Conservation (phyloP, 2,888 invertebrate species). For the Temnothorax rugatulus region DNA sequence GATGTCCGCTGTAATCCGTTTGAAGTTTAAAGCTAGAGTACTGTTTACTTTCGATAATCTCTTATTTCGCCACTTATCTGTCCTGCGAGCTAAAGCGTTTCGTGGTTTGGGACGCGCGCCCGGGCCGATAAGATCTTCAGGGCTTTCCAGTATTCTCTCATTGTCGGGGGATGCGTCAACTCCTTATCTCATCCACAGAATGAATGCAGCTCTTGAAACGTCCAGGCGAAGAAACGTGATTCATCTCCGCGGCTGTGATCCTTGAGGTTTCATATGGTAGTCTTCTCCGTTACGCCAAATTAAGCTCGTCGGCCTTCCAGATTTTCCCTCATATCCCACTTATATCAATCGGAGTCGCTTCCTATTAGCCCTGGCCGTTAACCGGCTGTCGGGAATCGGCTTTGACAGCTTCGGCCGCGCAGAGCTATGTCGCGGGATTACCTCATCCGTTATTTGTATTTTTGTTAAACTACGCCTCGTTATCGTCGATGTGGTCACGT, state of each 20-base stretch:
- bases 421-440: neutral
- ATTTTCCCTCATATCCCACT: neutral
- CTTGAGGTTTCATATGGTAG: neutral
- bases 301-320: neutral
- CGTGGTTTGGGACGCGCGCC: neutral
- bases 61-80: neutral
- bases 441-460: neutral
- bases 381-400: neutral
- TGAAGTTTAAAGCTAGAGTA: neutral
- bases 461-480: neutral
- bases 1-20: neutral
- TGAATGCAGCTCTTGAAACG: neutral
- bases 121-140: neutral
- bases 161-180: neutral
- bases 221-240: slow-evolving; percentile 16
- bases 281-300: neutral
- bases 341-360: neutral
- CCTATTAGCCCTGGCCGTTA: neutral
- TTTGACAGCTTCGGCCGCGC: neutral
- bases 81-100: neutral
- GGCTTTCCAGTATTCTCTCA: neutral
- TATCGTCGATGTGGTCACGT: neutral
- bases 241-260: slow-evolving; percentile 3
- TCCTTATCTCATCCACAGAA: slow-evolving; percentile 10
- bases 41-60: neutral